phyloP scores from a whole-genome alignment of 2,888 invertebrate species.

The Galeruca laticollis region DNA sequence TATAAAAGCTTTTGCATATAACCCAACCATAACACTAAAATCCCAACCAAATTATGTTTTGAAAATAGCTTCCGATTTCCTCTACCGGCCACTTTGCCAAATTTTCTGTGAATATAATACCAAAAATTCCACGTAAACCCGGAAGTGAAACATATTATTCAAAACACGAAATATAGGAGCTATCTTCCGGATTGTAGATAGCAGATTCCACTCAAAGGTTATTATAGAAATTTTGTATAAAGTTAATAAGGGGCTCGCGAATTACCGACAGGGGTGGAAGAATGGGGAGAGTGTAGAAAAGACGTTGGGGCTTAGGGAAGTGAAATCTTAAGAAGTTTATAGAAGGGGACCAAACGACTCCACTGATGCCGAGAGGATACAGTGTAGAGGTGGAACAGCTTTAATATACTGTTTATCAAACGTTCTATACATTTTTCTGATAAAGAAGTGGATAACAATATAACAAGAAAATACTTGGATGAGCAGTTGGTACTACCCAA shows the following conservation, averaged over 20 bases:
- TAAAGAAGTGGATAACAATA: no score
- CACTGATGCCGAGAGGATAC: conserved; percentile 41
- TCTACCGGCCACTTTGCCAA: neutral
- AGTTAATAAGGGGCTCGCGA: conserved; percentile 48
- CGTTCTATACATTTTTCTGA: no score
- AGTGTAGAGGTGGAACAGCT: conserved; percentile 12
- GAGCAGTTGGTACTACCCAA: no score
- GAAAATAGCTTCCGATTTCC: neutral
- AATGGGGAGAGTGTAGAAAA: conserved; percentile 28
- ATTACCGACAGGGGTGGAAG: conserved; percentile 37
- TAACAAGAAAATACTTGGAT: no score
- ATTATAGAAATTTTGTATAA: conserved; percentile 48
- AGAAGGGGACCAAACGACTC: conserved; percentile 41
- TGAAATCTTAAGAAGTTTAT: conserved; percentile 41
- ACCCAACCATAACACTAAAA: neutral
- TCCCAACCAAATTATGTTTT: neutral
- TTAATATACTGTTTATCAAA: neutral
- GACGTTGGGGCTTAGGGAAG: conserved; percentile 25
- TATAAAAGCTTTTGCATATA: no score
- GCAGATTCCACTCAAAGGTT: conserved; percentile 42
- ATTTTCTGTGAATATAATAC: neutral
- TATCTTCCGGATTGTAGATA: conserved; percentile 36
- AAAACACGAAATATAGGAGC: conserved; percentile 40
- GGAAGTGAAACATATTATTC: conserved; percentile 36
- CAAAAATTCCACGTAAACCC: conserved; percentile 6